phyloP scores from a whole-genome alignment of 2,888 invertebrate genomes.

The Acrobasis suavella region DNA sequence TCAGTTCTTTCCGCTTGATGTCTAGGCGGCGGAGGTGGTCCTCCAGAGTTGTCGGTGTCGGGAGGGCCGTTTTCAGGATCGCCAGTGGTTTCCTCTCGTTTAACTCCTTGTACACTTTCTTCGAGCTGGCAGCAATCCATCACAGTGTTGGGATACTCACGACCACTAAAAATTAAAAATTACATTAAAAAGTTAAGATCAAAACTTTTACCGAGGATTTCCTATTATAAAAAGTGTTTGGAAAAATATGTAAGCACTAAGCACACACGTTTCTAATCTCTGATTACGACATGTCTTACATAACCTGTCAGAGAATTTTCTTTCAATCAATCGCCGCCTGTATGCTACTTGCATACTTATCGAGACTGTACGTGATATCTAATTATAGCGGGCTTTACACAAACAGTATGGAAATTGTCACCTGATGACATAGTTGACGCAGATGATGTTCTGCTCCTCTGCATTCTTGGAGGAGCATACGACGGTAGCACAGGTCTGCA shows the following conservation, averaged over 20 bases:
- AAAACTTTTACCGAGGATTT: too few species aligned
- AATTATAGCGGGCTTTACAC: slow-evolving; percentile 13
- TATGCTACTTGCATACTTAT: slow-evolving; percentile 16
- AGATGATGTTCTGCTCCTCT: slow-evolving; percentile 98
- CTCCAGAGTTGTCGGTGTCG: slow-evolving; percentile 86
- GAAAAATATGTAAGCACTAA: too few species aligned
- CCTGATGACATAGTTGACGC: slow-evolving; percentile 98
- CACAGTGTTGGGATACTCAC: slow-evolving; percentile 94
- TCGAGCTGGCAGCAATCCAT: slow-evolving; percentile 97
- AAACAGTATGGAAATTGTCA: slow-evolving; percentile 48
- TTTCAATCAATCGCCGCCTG: slow-evolving; percentile 15
- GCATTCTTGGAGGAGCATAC: slow-evolving; percentile 97
- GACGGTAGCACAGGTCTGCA: slow-evolving; percentile 98
- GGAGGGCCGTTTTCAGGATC: slow-evolving; percentile 95
- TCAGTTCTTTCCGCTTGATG: slow-evolving; percentile 69
- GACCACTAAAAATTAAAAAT: slow-evolving; percentile 83
- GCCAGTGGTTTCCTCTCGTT: slow-evolving; percentile 90
- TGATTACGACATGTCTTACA: slow-evolving; percentile 13
- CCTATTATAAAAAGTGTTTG: too few species aligned
- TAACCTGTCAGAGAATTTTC: slow-evolving; percentile 11
- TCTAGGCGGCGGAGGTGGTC: slow-evolving; percentile 63
- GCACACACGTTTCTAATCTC: not conserved
- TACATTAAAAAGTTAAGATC: too few species aligned
- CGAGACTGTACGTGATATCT: slow-evolving; percentile 14
- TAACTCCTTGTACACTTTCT: slow-evolving; percentile 90